Evolutionary conservation across 2,888 invertebrate species (phyloP).

Genomic region (Pelosia muscerda): DNA sequence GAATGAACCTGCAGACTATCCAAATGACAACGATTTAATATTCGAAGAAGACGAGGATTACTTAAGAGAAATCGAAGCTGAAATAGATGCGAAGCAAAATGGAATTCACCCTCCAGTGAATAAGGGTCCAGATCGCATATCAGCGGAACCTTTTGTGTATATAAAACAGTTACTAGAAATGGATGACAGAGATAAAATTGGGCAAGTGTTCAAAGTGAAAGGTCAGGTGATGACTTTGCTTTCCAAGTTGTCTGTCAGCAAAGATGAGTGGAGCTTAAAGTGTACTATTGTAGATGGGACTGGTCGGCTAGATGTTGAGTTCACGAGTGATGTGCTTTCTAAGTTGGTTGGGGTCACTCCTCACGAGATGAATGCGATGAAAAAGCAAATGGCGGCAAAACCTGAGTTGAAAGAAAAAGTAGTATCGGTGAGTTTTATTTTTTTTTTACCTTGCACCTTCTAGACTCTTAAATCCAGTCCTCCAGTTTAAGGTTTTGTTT

Average conservation of each 20-base stretch:
- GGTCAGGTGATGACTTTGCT: conserved; percentile 85
- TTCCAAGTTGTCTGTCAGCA: conserved; percentile 84
- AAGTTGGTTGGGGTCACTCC: conserved; percentile 82
- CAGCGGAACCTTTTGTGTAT: conserved; percentile 76
- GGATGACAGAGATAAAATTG: conserved; percentile 61
- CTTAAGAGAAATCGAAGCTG: conserved; percentile 69
- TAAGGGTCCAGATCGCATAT: conserved; percentile 51
- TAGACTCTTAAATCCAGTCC: too few relatives aligned
- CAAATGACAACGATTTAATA: conserved; percentile 67
- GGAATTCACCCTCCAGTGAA: conserved; percentile 26
- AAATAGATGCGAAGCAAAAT: conserved; percentile 60
- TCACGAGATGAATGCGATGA: conserved; percentile 76
- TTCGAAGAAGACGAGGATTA: conserved; percentile 74
- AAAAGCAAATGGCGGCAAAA: conserved; percentile 69
- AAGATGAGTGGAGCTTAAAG: conserved; percentile 85
- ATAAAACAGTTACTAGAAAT: conserved; percentile 79
- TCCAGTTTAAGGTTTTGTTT: too few relatives aligned
- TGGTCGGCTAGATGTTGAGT: conserved; percentile 83
- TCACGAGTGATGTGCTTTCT: conserved; percentile 86
- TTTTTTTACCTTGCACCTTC: background rate
- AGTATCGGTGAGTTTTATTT: conserved; percentile 63
- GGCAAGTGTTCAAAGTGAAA: conserved; percentile 84
- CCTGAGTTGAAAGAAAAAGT: conserved; percentile 72
- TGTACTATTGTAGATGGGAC: conserved; percentile 87
- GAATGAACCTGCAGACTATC: conserved; percentile 65